Evolutionary conservation across 1,140 invertebrate species (phyloP), one percentile per base, ranked within the genome.

Genomic region (Batillaria attramentaria): DNA sequence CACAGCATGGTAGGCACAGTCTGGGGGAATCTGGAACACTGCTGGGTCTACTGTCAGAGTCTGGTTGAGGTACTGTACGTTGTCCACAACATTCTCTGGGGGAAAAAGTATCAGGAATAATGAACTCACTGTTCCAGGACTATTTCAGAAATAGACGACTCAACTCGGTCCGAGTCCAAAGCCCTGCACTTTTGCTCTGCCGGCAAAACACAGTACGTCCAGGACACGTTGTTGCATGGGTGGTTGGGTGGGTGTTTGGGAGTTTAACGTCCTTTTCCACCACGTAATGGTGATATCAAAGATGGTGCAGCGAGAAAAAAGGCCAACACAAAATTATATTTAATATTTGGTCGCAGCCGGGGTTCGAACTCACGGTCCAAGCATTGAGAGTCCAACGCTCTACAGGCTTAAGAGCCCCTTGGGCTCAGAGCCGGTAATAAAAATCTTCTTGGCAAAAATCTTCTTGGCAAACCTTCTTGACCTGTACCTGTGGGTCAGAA

Each of bases 21-120:
- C 13, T 13, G 37, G 3, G 4, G 73, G 73, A 16, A 75, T 62
- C 39, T 28, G 10, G 41, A 75, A 75, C n/a, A 62, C 73, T 4
- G n/a, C 42, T 1, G 39, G 20, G 31, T 75, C 73, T 28, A 75
- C 54, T 10, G 20, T 28, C 54, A 65, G 18, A 18, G 73, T 75
- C 41, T 75, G 73, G 73, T 75, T 65, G 54, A 75, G 57, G 54
- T 75, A 75, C 39, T 75, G 54, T 5, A 42, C 31, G 18, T 42
- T 62, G 50, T 75, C 54, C n/a, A 65, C 73, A n/a, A 3, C 46
- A 42, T 31, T 54, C 69, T n/a, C n/a, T n/a, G n/a, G n/a, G n/a
- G n/a, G n/a, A n/a, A n/a, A n/a, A n/a, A n/a, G n/a, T n/a, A 18
- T 54, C 50, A 20, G 3, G 18, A 54, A 18, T 20, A 54, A 54